Conservation (phyloP, 2,113 vertebrate species). For the Pholis gunnellus region DNA sequence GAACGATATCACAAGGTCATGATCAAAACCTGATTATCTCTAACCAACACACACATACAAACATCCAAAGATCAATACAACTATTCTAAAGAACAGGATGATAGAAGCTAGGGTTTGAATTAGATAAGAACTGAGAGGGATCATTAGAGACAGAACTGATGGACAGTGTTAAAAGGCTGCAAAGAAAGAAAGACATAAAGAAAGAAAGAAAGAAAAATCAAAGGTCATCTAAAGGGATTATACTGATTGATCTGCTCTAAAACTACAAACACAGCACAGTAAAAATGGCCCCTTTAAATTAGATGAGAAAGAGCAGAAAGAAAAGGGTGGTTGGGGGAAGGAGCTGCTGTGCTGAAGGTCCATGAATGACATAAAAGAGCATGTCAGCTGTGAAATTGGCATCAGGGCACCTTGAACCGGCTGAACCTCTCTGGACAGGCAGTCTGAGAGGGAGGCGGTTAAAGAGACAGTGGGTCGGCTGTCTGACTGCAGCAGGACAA, state of each 20-base stretch:
- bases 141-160: conserved; percentile 27
- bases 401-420: conserved; percentile 77
- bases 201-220: conserved; percentile 14
- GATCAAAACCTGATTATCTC: conserved; percentile 75
- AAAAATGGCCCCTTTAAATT: conserved; percentile 53
- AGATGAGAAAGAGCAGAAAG: conserved; percentile 41
- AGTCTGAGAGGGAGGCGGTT: conserved; percentile 35
- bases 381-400: conserved; percentile 80
- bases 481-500: conserved; percentile 32
- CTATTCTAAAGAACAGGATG: conserved; percentile 23
- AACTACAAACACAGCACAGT: conserved; percentile 31
- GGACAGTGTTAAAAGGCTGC: conserved; percentile 23
- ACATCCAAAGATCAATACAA: conserved; percentile 54
- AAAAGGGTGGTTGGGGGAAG: conserved; percentile 4
- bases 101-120: conserved; percentile 18
- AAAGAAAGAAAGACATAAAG: neutral
- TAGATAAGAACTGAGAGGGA: conserved; percentile 45
- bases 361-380: conserved; percentile 73
- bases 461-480: conserved; percentile 35
- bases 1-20: conserved; percentile 71
- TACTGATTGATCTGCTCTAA: conserved; percentile 44
- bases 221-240: conserved; percentile 42
- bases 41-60: conserved; percentile 10
- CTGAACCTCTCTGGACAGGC: conserved; percentile 62
- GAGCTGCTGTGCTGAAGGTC: conserved; percentile 41